Base-by-base conservation (phyloP, 2,113 vertebrate species). In the Ramphastos sulfuratus region DNA sequence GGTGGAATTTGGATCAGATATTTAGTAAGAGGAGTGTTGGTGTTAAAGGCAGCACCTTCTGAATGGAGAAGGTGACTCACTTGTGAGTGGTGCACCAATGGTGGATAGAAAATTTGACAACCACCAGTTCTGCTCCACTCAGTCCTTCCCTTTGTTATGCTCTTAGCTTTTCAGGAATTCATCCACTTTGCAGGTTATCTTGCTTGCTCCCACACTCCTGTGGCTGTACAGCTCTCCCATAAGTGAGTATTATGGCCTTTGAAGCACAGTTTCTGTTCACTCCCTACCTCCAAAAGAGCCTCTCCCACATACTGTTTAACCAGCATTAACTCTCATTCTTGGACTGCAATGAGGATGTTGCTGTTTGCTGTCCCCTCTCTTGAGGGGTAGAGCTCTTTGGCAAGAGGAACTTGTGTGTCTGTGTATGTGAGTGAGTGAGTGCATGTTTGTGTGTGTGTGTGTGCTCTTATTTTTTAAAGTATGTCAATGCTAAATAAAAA, bases 151-250 rank as follows among this genome's bases (percentile, higher is more conserved):
- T 69, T 13, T 67, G 42, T 30, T 67, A 31, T 23, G 20, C 42
- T n/a, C 42, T 46, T 10, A 20, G 11, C n/a, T 79, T 82, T 78
- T 58, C 37, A 20, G 31, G 4, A 56, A 42, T 10, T 1, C 6
- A 15, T 30, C 37, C 20, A 18, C 67, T 75, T 78, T 82, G 56
- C 46, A n/a, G 37, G 10, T 0, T 0, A 10, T 82, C 16, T 25
- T 72, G 12, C 42, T 72, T 46, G 18, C 52, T 85, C 35, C 46
- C 58, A 44, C 1, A 1, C 12, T 72, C 30, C 65, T 0, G 0
- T 15, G 15, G 28, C 48, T 37, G 21, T 55, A 42, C 33, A 73
- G 46, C 10, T 72, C 9, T 5, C 14, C 28, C 20, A 4, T 31
- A 27, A 25, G 12, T 13, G 28, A 71, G 8, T 2, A 1, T 12